Evolutionary conservation across 2,888 invertebrate genomes (phyloP), one percentile per base, ranked within the genome.

Genomic region (Molanna angustata): DNA sequence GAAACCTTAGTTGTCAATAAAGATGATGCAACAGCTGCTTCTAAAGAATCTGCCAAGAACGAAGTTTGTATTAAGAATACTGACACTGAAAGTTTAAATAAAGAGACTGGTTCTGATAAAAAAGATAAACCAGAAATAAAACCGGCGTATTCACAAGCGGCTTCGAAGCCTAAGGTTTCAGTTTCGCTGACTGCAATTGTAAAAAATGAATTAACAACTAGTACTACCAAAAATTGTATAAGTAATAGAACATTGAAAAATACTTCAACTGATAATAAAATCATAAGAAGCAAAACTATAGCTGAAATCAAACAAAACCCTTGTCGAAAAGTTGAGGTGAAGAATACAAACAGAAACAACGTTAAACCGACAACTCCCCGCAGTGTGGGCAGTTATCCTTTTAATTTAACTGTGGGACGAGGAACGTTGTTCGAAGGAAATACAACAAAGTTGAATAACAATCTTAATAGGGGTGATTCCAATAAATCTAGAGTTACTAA

Each of bases 91-190:
- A 11, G 3, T 37, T 7, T 17, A 6, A n/a, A 35, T 13, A n/a
- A 35, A 11, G 6, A 4, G 4, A n/a, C 13, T 4, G 13, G 7
- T 35, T 35, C 9, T 35, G 13, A 35, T n/a, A 35, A 6, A n/a
- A 20, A 21, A 16, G 18, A 43, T 21, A 44, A 27, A 13, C n/a
- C 20, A n/a, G 49, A 49, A 37, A 19, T 47, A 7, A 60, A 60
- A 42, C 49, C 76, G 2, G 76, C 77, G 17, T 77, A 77, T 61
- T 77, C 76, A 0, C 76, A 76, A 66, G 76, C 76, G 17, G 77
- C 77, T 22, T 76, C 78, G 20, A 77, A 77, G 63, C 76, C 76
- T 3, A 77, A 76, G 62, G 31, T 44, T 39, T 14, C 47, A 2
- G 44, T 21, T 42, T 41, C 45, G 4, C 37, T 42, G 16, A 33